Base-by-base conservation (phyloP, 2,113 vertebrate genomes). In the Mixornis gularis region DNA sequence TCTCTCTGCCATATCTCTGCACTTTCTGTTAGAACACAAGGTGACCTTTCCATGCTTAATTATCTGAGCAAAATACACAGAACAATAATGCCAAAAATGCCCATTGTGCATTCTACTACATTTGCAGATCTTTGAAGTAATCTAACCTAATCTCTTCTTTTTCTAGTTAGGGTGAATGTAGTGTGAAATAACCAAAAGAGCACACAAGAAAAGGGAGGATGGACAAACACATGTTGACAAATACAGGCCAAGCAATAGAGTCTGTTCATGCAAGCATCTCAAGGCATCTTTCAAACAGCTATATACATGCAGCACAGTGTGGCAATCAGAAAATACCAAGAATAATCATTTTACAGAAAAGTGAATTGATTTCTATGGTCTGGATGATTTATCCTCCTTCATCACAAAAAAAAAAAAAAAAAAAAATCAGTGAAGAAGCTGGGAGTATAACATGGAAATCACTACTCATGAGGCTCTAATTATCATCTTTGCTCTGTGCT, bases 31-130 rank as follows among this genome's bases (percentile, higher is more conserved):
- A 82, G 60, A 73, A 94, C 62, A 93, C 92, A 94, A 94, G 95
- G 93, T 97, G 96, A 98, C 96, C 94, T 97, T 97, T 97, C 89
- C 81, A 69, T 88, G 83, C 94, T 96, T 97, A 97, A 97, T 97
- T 97, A 96, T 71, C 76, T 84, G 4, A 96, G 94, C 81, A 87
- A 96, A 97, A 91, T 70, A 88, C 48, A 83, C 58, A 93, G 89
- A 94, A 95, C 76, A 88, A 84, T 86, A 97, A 97, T 91, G 74
- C 86, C 80, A 92, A 94, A 93, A 93, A 79, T 60, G 70, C 43
- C 91, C 62, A 76, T 59, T 92, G 82, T 94, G 92, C 79, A 62
- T 91, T 92, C 92, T 65, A 65, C 49, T 83, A 21, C n/a, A 26
- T 82, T 82, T 86, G 73, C 53, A 79, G 87, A 85, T 87, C 73